Evolutionary conservation across 2,797 vertebrate species (phyloP).

Genomic region (Sparus aurata): DNA sequence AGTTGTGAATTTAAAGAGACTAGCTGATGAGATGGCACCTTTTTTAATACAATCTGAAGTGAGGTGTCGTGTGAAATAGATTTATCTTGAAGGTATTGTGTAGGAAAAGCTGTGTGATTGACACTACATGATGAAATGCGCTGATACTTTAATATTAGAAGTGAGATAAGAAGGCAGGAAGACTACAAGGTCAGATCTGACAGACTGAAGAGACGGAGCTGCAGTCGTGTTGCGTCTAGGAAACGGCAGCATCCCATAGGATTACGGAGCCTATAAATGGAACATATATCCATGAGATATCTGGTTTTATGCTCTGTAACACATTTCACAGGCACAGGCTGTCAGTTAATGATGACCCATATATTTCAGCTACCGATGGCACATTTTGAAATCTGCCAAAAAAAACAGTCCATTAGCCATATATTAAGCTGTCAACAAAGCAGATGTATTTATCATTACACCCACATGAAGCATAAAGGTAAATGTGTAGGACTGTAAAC

Average conservation of each 20-base stretch:
- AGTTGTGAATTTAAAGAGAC: constrained; percentile 31
- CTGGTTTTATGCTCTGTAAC: constrained; percentile 14
- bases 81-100: background rate
- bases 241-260: constrained; percentile 13
- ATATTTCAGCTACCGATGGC: background rate
- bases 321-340: constrained; percentile 2
- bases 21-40: constrained; percentile 18
- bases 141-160: constrained; percentile 22
- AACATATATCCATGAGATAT: constrained; percentile 22
- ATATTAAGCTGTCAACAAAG: background rate
- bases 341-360: constrained; percentile 14
- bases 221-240: constrained; percentile 9
- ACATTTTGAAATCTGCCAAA: background rate
- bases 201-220: background rate
- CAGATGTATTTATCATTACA: constrained; percentile 4
- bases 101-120: constrained; percentile 20
- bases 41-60: constrained; percentile 30
- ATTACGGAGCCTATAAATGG: constrained; percentile 32
- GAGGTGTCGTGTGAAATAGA: constrained; percentile 27
- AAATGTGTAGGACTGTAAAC: constrained; percentile 6
- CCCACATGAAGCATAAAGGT: background rate
- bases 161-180: constrained; percentile 3
- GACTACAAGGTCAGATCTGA: constrained; percentile 32
- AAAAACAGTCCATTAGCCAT: constrained; percentile 1
- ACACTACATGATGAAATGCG: constrained; percentile 20